phyloP scores from a whole-genome alignment of 2,113 vertebrate genomes.

The Tychaedon coryphoeus region DNA sequence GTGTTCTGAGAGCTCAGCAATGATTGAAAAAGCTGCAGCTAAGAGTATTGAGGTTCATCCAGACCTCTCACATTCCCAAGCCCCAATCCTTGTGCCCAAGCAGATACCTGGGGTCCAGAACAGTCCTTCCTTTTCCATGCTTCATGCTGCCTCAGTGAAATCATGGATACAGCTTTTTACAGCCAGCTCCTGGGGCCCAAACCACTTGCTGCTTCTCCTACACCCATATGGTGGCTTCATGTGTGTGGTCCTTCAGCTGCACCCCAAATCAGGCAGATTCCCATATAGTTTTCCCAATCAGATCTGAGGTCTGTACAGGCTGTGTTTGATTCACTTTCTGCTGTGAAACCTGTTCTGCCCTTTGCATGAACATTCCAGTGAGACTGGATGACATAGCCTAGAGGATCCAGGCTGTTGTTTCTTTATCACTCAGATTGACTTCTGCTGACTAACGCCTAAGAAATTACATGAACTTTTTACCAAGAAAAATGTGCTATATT shows the following conservation, averaged over 20 bases:
- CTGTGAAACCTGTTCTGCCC: background rate
- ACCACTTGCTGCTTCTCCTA: background rate
- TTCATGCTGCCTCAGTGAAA: background rate
- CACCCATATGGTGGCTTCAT: fast-evolving
- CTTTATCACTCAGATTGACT: background rate
- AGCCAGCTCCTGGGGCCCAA: background rate
- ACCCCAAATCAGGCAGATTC: background rate
- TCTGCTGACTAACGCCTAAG: constrained; percentile 1
- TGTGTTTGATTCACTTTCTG: background rate
- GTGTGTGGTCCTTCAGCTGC: background rate
- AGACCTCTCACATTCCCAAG: fast-evolving
- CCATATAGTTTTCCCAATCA: background rate
- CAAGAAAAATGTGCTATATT: background rate
- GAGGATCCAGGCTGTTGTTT: background rate
- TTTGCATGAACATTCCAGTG: background rate
- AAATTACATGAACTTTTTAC: constrained; percentile 28
- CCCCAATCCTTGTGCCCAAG: fast-evolving
- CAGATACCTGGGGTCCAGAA: background rate
- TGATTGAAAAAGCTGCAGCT: background rate
- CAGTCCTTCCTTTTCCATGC: background rate
- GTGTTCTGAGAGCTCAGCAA: background rate
- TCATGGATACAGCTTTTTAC: background rate
- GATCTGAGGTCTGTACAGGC: background rate
- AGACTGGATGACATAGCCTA: fast-evolving
- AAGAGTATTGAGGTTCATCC: background rate